Percentiles rank a stretch among this genome's conserved stretches.
phyloP scores from a whole-genome alignment of 2,888 invertebrate species.

The Aproaerema taeniolella region DNA sequence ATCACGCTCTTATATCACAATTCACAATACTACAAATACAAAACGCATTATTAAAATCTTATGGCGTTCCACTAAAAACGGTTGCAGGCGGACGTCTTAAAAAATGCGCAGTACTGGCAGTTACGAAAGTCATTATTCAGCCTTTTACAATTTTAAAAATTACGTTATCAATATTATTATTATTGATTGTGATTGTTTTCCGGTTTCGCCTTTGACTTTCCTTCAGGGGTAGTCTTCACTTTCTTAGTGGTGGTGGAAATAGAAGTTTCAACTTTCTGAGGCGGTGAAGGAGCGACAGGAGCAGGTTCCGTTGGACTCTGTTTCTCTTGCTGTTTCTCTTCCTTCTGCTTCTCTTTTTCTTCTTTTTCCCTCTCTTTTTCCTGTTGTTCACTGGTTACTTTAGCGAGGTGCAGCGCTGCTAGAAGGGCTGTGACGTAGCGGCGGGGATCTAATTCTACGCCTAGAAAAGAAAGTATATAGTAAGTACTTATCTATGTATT shows the following conservation, averaged over 20 bases:
- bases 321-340: constrained; percentile 17
- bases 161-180: constrained; percentile 18
- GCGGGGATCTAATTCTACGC: constrained; percentile 60
- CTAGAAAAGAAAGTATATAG: no score
- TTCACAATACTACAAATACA: no score
- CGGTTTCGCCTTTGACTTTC: constrained; percentile 39
- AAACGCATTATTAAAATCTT: no score
- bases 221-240: constrained; percentile 58
- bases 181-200: constrained; percentile 25
- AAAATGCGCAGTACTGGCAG: neutral
- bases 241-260: constrained; percentile 41
- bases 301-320: constrained; percentile 30
- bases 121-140: constrained; percentile 6
- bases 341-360: constrained; percentile 25
- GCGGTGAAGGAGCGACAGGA: constrained; percentile 24
- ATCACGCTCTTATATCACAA: no score
- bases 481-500: no score
- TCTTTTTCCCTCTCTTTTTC: constrained; percentile 31
- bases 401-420: constrained; percentile 63
- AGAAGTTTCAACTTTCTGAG: constrained; percentile 25
- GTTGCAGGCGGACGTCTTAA: constrained; percentile 1
- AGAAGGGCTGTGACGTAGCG: constrained; percentile 61
- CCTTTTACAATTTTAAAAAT: constrained; percentile 12
- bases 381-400: constrained; percentile 55
- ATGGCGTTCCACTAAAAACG: no score